Evolutionary conservation across 2,113 vertebrate species (phyloP).

Genomic region (Hyperoodon ampullatus): DNA sequence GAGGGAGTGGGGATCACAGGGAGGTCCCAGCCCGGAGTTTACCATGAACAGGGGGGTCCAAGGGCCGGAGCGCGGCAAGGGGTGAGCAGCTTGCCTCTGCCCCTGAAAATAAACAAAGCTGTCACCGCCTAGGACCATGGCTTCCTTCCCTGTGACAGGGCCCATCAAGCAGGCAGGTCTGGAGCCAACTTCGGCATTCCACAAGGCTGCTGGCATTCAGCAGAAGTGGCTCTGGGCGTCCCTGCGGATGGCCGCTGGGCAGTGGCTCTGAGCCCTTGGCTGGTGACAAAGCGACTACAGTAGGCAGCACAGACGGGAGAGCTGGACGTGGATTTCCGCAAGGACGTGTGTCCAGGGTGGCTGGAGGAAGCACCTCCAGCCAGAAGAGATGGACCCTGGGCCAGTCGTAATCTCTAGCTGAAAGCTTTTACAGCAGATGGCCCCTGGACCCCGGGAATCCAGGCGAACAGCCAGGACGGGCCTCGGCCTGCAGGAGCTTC

Average conservation of each 20-base stretch:
- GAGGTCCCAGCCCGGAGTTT: not conserved
- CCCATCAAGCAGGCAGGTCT: not conserved
- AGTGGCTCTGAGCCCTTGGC: not conserved
- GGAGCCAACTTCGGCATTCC: accelerated
- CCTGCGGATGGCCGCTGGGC: accelerated
- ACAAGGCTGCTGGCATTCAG: not conserved
- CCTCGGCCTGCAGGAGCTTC: not conserved
- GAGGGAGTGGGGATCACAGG: no score
- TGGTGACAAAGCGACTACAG: not conserved
- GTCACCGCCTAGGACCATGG: accelerated
- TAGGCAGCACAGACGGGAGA: not conserved
- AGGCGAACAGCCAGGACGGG: accelerated
- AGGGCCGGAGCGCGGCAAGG: accelerated
- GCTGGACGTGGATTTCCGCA: not conserved
- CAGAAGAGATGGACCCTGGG: not conserved
- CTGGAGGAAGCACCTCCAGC: not conserved
- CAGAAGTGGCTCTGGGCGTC: not conserved
- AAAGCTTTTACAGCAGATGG: not conserved
- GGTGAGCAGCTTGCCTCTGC: not conserved
- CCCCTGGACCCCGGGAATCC: not conserved
- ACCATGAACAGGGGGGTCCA: not conserved
- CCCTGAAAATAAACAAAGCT: not conserved
- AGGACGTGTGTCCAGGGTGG: not conserved
- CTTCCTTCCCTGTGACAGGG: not conserved
- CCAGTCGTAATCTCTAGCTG: accelerated